Conservation (phyloP, 2,888 invertebrate species). For the Willowsia nigromaculata region DNA sequence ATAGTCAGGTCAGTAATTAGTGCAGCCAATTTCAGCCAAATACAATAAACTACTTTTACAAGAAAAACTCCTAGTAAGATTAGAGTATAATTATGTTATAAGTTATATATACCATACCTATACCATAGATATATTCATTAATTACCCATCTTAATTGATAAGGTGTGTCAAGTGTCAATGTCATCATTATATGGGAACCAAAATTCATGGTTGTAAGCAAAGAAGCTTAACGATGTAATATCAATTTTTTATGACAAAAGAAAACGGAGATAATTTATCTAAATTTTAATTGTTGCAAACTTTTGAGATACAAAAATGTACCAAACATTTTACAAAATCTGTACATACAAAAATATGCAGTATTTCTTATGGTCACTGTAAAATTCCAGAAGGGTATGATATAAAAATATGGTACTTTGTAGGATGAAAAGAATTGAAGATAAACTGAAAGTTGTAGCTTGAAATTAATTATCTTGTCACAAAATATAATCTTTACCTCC, state of each 20-base stretch:
- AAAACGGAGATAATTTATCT: not conserved
- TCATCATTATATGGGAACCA: constrained; percentile 60
- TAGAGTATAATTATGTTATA: no score
- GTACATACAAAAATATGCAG: constrained; percentile 34
- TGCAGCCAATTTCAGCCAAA: no score
- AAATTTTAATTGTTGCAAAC: not conserved
- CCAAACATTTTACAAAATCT: not conserved
- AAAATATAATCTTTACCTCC: not conserved
- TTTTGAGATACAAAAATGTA: constrained; percentile 12
- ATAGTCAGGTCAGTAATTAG: not conserved
- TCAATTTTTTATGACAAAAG: constrained; percentile 47
- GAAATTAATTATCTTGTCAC: constrained; percentile 5
- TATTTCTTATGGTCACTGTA: not conserved
- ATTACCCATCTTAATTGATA: not conserved
- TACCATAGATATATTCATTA: no score
- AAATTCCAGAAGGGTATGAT: no score
- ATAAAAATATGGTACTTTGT: not conserved
- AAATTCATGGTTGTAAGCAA: constrained; percentile 66
- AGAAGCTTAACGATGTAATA: constrained; percentile 62
- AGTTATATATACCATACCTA: no score
- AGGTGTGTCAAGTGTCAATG: constrained; percentile 40
- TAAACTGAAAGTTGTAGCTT: not conserved
- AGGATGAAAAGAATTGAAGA: not conserved
- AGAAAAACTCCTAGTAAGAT: no score
- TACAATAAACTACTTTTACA: no score